Percentiles rank a stretch among this genome's conserved stretches.
Evolutionary conservation across 2,113 vertebrate species (phyloP).

Genomic region (Corynorhinus townsendii): DNA sequence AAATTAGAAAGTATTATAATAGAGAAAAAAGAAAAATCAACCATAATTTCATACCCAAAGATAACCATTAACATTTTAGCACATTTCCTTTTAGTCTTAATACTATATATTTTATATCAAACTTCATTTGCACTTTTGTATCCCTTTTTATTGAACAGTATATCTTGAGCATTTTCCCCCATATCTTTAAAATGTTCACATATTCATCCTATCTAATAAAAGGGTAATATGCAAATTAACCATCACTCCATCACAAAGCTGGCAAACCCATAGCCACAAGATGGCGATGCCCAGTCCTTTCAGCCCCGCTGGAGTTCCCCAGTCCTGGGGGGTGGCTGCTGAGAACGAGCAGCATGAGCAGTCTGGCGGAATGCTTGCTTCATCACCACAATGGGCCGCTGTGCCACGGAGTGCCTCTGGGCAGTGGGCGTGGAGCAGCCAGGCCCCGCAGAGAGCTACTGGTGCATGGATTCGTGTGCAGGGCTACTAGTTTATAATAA

Average conservation of each 20-base stretch:
- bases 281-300: too few relatives aligned
- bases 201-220: background rate
- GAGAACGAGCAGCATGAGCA: too few relatives aligned
- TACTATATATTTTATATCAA: background rate
- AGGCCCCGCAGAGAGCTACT: too few relatives aligned
- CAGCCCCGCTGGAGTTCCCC: too few relatives aligned
- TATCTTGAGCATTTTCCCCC: background rate
- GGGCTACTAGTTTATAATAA: constrained; percentile 6
- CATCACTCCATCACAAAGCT: too few relatives aligned
- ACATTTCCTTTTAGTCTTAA: background rate
- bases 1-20: constrained; percentile 28
- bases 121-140: background rate
- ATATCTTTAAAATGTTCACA: constrained; percentile 16
- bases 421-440: accelerated
- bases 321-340: too few relatives aligned
- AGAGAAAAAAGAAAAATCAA: constrained; percentile 5
- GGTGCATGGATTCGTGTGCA: too few relatives aligned
- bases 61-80: background rate
- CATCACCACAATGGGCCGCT: too few relatives aligned
- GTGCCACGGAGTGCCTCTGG: too few relatives aligned
- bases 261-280: too few relatives aligned
- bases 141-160: background rate
- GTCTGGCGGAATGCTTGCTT: too few relatives aligned
- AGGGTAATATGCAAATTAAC: too few relatives aligned
- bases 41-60: background rate